Evolutionary conservation across 1,140 invertebrate species (phyloP), one percentile per base, ranked within the genome.

Genomic region (Olivierus martensii): DNA sequence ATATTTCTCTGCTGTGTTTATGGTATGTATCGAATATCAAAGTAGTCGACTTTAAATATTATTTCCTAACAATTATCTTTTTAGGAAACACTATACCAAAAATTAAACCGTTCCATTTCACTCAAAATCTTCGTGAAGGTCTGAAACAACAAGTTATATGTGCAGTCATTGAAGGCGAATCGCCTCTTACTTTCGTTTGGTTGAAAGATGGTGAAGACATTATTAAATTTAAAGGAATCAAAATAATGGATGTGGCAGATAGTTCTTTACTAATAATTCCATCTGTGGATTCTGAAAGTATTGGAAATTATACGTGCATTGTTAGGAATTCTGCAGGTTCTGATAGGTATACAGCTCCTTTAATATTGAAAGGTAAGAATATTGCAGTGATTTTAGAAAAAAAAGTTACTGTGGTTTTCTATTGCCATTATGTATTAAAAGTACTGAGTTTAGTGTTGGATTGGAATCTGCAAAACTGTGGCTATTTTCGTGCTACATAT

Each of bases 291-390:
- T 9, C 22, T 2, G 11, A n/a, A 10, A 39, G 58, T 45, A 34
- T 56, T n/a, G 56, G 49, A 17, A 59, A 57, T 37, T 59, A 59
- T 39, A 53, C 53, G 6, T 59, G 58, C 41, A 45, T 22, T 15
- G 58, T 37, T 14, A 19, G 42, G 3, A 58, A 58, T 53, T 10
- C 21, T 28, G 36, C 36, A 18, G 58, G 58, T 9, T 50, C 34
- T 19, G 56, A 58, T 39, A 17, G 11, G 15, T 35, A 51, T 21
- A n/a, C 12, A 3, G 39, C 46, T 9, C 36, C 18, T 3, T 34
- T 59, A 10, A 34, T 28, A 19, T 52, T 59, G 14, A 59, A 58
- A 58, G 54, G 58, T 53, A 52, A 22, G 41, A 4, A 6, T 17
- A 39, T 28, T 28, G 28, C 0, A 28, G 4, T 28, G 9, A 6